phyloP scores from a whole-genome alignment of 2,113 vertebrate species.

The Prochilodus magdalenae region DNA sequence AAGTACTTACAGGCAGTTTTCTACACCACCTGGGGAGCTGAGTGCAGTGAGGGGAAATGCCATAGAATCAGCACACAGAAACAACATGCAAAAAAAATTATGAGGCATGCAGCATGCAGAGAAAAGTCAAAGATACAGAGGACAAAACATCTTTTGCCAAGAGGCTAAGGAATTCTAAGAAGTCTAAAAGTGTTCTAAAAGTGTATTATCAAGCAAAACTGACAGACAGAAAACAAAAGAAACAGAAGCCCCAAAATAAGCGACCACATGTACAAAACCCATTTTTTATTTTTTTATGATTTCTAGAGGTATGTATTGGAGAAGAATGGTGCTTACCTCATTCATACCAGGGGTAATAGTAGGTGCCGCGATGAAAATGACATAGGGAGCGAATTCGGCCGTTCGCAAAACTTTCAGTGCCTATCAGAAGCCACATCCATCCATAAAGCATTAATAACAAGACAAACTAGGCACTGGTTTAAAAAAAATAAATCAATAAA shows the following conservation, averaged over 20 bases:
- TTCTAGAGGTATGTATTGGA: background rate
- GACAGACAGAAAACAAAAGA: background rate
- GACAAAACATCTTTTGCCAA: background rate
- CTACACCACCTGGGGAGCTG: conserved; percentile 98
- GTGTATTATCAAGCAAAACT: background rate
- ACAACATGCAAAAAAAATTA: conserved; percentile 58
- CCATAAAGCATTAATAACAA: background rate
- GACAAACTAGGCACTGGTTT: background rate
- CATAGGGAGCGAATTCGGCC: conserved; percentile 95
- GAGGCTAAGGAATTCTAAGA: too few relatives aligned
- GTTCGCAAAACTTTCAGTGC: conserved; percentile 97
- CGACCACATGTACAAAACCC: background rate
- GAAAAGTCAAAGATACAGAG: background rate
- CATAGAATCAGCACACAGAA: conserved; percentile 51
- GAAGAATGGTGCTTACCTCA: conserved; percentile 80
- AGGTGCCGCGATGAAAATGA: conserved; percentile 96
- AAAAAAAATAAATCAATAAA: background rate
- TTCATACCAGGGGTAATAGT: conserved; percentile 95
- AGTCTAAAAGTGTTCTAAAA: background rate
- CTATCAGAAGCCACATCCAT: conserved; percentile 66
- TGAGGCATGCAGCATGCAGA: too few relatives aligned
- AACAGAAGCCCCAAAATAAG: too few relatives aligned
- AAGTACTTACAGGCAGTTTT: conserved; percentile 93
- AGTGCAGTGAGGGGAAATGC: conserved; percentile 69
- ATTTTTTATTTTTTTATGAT: background rate